These are phyloP conservation scores for Vireo altiloquus DNA, from an alignment of 2,113 vertebrate species.

Conservation along the genomic window DNA sequence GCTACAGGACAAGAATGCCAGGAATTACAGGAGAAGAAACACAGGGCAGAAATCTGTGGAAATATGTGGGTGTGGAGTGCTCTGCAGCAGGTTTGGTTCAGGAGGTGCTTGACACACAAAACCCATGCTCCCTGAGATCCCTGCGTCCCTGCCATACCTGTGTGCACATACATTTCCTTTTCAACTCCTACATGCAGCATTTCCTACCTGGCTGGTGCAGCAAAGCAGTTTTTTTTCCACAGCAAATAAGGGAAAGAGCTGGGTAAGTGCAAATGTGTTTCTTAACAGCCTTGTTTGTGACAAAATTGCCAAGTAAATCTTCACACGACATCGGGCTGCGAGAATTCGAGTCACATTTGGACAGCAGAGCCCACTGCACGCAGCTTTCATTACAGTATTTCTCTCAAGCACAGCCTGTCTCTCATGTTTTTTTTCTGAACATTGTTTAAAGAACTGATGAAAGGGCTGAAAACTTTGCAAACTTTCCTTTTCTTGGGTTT, in stretches of 20 bases:
- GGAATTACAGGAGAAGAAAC: not conserved
- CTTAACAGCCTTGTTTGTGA: not conserved
- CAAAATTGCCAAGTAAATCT: not conserved
- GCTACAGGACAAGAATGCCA: not conserved
- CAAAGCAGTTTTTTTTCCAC: not conserved
- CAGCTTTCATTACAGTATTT: not conserved
- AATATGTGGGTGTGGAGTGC: not conserved
- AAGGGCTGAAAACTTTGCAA: slow-evolving; percentile 44
- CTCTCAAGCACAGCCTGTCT: not conserved
- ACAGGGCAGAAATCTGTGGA: not conserved
- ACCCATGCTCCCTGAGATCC: not conserved
- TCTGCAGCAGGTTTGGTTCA: not conserved
- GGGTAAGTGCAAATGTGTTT: not conserved
- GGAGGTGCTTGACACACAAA: rapidly evolving
- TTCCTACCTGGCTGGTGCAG: not conserved
- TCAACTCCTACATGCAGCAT: not conserved
- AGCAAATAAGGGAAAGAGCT: not conserved
- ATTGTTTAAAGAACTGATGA: slow-evolving; percentile 59
- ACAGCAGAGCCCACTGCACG: not conserved
- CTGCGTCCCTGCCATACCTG: not conserved
- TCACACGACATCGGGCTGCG: not conserved
- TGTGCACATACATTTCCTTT: not conserved
- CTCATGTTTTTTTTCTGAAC: slow-evolving; percentile 30
- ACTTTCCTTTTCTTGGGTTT: slow-evolving; percentile 38
- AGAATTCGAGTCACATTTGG: slow-evolving; percentile 19